These are phyloP conservation scores for Sinocyclocheilus anophthalmus DNA, from an alignment of 2,113 vertebrate genomes.

Conservation along the genomic window DNA sequence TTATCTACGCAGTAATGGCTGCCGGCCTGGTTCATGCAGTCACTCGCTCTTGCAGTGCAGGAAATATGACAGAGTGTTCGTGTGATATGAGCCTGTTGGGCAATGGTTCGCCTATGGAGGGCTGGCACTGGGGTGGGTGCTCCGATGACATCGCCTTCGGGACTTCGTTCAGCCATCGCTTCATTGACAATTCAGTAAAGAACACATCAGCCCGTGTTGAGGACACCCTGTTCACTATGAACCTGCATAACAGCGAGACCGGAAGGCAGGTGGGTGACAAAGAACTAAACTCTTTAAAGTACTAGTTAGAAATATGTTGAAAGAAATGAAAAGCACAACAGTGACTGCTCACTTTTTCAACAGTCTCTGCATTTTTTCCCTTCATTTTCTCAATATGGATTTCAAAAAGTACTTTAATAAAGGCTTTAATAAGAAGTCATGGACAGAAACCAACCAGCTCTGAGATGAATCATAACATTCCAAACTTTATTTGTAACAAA, in stretches of 20 bases:
- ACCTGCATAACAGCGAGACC: slow-evolving; percentile 91
- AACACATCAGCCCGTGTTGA: slow-evolving; percentile 70
- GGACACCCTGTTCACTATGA: slow-evolving; percentile 77
- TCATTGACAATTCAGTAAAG: slow-evolving; percentile 77
- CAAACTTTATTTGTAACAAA: slow-evolving; percentile 19
- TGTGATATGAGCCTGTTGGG: slow-evolving; percentile 82
- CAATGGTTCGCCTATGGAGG: slow-evolving; percentile 75
- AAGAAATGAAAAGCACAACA: not conserved
- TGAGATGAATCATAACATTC: slow-evolving; percentile 5
- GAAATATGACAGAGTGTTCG: slow-evolving; percentile 91
- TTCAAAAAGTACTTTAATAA: not conserved
- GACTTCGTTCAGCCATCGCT: slow-evolving; percentile 90
- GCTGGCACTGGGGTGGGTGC: slow-evolving; percentile 98
- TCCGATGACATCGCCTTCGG: slow-evolving; percentile 91
- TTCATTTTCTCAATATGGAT: not conserved
- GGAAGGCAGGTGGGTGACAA: slow-evolving; percentile 85
- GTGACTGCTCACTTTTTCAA: not conserved
- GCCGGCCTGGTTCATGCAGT: slow-evolving; percentile 90
- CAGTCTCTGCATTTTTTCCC: too few species aligned
- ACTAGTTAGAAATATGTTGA: not conserved
- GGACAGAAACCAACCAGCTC: not conserved
- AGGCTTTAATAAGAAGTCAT: not conserved
- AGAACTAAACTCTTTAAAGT: not conserved
- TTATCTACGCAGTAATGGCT: slow-evolving; percentile 87
- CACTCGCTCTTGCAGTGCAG: slow-evolving; percentile 89